Conservation (phyloP, 1,140 invertebrate genomes). For the Drosophila pseudoobscura region DNA sequence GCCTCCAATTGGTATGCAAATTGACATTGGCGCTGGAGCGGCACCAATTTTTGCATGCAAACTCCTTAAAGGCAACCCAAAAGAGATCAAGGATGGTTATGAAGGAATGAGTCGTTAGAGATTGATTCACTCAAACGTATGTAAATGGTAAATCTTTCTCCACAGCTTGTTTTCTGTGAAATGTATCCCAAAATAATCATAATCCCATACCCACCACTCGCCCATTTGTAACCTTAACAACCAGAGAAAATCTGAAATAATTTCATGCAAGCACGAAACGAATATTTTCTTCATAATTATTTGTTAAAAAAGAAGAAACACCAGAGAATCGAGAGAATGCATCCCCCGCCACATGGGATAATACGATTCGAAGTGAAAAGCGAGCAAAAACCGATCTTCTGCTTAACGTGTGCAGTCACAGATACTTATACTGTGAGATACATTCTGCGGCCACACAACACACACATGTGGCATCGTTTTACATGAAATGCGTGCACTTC, state of each 20-base stretch:
- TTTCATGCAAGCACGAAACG: constrained; percentile 40
- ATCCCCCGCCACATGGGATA: constrained; percentile 9
- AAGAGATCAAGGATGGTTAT: constrained; percentile 26
- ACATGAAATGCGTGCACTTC: constrained; percentile 65
- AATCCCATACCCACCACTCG: not conserved
- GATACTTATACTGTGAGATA: constrained; percentile 47
- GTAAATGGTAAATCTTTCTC: too few species aligned
- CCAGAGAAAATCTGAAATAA: constrained; percentile 40
- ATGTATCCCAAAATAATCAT: not conserved
- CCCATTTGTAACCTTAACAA: constrained; percentile 33
- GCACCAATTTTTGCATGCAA: constrained; percentile 11
- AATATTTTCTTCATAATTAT: constrained; percentile 55
- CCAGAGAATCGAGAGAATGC: constrained; percentile 14
- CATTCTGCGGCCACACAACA: constrained; percentile 7
- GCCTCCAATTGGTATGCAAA: constrained; percentile 75
- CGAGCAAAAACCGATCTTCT: constrained; percentile 68
- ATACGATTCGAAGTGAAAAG: constrained; percentile 49
- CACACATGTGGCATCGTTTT: constrained; percentile 77
- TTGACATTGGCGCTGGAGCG: constrained; percentile 41
- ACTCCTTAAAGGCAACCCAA: constrained; percentile 33
- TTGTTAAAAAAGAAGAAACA: constrained; percentile 56
- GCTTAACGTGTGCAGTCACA: constrained; percentile 48
- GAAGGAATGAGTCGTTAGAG: too few species aligned
- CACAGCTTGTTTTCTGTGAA: not conserved
- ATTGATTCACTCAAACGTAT: too few species aligned